Evolutionary conservation across 92 coral and sea anemone species (phyloP).

Genomic region (Scolanthus callimorphus): DNA sequence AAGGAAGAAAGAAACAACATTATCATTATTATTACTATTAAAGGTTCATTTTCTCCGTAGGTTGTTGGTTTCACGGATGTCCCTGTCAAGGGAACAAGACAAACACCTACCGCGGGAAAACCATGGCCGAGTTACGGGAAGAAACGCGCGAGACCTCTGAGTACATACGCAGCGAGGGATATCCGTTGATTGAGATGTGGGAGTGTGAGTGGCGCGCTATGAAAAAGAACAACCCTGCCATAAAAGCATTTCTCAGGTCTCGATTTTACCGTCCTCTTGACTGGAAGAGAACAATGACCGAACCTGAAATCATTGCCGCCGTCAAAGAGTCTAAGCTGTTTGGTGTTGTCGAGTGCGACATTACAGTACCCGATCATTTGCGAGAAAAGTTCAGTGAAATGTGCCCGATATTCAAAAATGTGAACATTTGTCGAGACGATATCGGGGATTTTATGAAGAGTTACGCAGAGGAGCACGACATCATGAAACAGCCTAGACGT

Average conservation of each 20-base stretch:
- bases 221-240: neutral
- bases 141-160: neutral
- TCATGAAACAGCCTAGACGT: conserved; percentile 12
- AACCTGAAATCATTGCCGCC: conserved; percentile 6
- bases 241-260: conserved; percentile 7
- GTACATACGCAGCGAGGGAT: conserved; percentile 6
- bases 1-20: no score
- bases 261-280: conserved; percentile 9
- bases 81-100: neutral
- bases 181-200: conserved; percentile 6
- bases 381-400: conserved; percentile 6
- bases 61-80: conserved; percentile 16
- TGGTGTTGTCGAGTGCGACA: conserved; percentile 32
- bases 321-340: conserved; percentile 10
- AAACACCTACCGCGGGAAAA: neutral
- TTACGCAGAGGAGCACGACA: conserved; percentile 2
- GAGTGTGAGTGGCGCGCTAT: conserved; percentile 6
- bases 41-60: neutral
- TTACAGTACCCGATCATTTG: conserved; percentile 10
- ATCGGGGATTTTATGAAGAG: conserved; percentile 29
- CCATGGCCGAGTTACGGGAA: conserved; percentile 7
- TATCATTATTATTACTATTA: no score
- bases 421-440: conserved; percentile 18
- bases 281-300: neutral
- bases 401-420: conserved; percentile 32